Base-by-base conservation (phyloP, 2,797 vertebrate species). In the Karalla daura region DNA sequence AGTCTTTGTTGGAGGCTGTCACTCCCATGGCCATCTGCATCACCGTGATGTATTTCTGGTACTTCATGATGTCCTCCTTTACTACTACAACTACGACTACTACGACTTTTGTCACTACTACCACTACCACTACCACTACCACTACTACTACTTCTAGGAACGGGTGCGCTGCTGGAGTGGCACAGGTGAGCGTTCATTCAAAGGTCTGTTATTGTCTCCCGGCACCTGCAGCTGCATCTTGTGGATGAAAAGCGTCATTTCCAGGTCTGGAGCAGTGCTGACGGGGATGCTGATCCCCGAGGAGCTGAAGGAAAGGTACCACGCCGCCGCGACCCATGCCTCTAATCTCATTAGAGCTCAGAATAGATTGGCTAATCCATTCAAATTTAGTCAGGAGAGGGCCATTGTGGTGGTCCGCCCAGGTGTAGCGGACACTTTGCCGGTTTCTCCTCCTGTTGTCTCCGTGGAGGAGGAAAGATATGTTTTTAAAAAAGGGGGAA, bases 11-110 rank as follows among this genome's bases (percentile, higher is more conserved):
- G 91, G 96, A 96, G 82, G 97, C 96, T 90, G 96, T 98, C 93
- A 99, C 96, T 93, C 97, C 97, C 94, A 98, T 96, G 88, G 97
- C 97, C 96, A 99, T 98, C 95, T 98, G 97, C 95, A 99, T 95
- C 90, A 99, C 96, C 85, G 96, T 98, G 92, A 99, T 97, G 86
- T 99, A 99, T 93, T 99, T 99, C 95, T 99, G 97, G 91, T 99
- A 99, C 94, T 96, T 98, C 97, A 99, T 99, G 68, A 86, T 94
- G 93, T 93, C 93, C 88, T 69, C 40, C 72, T 65, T 24, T 41
- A 41, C 67, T 46, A 33, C 66, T 33, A 14, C 77, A 36, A 1
- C 55, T 14, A 20, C 12, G 0, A 15, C 52, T 52, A 28, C 60
- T 54, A 21, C 77, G 50, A 37, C 41, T 15, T 15, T 70, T 36